These are phyloP conservation scores for Drosophila kambysellisi DNA, from an alignment of 2,888 invertebrate species.

Conservation along the genomic window DNA sequence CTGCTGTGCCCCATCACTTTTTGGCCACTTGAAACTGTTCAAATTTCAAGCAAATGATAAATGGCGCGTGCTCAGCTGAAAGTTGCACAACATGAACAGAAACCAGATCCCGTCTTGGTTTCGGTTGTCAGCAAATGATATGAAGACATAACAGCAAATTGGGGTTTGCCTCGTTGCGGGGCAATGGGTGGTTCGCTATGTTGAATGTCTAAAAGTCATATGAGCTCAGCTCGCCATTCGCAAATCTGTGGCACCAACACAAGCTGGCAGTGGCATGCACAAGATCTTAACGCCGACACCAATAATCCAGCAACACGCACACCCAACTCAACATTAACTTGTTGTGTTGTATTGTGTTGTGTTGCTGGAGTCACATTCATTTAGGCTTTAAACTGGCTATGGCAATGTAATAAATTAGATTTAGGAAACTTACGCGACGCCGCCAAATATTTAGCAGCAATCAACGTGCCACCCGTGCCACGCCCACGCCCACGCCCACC, in stretches of 20 bases:
- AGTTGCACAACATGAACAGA: conserved; percentile 3
- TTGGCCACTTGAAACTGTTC: conserved; percentile 57
- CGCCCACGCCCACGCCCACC: conserved; percentile 28
- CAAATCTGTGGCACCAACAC: conserved; percentile 57
- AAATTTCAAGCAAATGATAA: conserved; percentile 56
- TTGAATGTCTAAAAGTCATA: conserved; percentile 45
- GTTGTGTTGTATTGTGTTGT: conserved; percentile 22
- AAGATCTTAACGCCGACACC: conserved; percentile 62
- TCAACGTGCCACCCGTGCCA: conserved; percentile 51
- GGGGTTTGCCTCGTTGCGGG: conserved; percentile 37
- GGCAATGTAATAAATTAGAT: conserved; percentile 77
- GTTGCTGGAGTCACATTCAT: conserved; percentile 38
- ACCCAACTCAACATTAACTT: conserved; percentile 36
- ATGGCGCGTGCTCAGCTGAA: conserved; percentile 38
- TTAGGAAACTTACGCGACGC: conserved; percentile 65
- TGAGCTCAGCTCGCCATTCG: conserved; percentile 45
- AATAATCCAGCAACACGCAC: conserved; percentile 38
- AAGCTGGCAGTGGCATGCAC: conserved; percentile 46
- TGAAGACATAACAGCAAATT: conserved; percentile 72
- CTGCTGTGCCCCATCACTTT: conserved; percentile 22
- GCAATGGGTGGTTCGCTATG: neutral
- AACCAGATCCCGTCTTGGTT: conserved; percentile 5
- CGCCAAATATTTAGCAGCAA: conserved; percentile 78
- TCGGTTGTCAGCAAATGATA: conserved; percentile 61
- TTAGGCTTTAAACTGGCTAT: conserved; percentile 66